Percentiles rank a stretch among this genome's conserved stretches.
phyloP scores from a whole-genome alignment of 2,888 invertebrate species.

The Rhaphigaster nebulosa region DNA sequence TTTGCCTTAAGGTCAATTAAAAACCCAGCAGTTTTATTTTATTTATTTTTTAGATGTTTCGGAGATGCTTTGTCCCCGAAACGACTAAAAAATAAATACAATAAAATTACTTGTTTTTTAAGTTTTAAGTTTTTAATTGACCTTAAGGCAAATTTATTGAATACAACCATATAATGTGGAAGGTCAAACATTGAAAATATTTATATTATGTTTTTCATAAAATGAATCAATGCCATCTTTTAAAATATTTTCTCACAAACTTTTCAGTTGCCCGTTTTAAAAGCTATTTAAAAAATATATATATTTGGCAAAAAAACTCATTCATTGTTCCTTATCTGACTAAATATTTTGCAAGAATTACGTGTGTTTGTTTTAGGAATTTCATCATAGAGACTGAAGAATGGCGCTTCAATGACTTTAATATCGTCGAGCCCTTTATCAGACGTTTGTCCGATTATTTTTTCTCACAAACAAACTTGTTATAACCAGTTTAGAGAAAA shows the following conservation, averaged over 20 bases:
- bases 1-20: too few species aligned
- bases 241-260: background rate
- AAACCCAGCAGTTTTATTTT: too few species aligned
- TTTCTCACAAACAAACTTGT: background rate
- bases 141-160: too few species aligned
- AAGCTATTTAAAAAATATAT: background rate
- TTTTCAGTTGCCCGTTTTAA: background rate
- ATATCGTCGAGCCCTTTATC: background rate
- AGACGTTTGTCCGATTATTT: background rate
- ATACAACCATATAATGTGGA: too few species aligned
- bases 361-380: background rate
- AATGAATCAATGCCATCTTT: too few species aligned
- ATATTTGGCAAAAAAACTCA: background rate
- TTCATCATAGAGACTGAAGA: background rate
- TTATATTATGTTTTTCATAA: too few species aligned
- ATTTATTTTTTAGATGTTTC: too few species aligned
- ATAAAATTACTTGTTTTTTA: too few species aligned
- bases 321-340: background rate
- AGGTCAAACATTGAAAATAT: too few species aligned
- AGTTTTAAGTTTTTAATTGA: too few species aligned
- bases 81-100: too few species aligned
- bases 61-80: too few species aligned
- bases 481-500: background rate
- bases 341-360: slow-evolving; percentile 21
- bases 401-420: background rate